Evolutionary conservation across 2,113 vertebrate species (phyloP).

Genomic region (Xiphorhynchus elegans): DNA sequence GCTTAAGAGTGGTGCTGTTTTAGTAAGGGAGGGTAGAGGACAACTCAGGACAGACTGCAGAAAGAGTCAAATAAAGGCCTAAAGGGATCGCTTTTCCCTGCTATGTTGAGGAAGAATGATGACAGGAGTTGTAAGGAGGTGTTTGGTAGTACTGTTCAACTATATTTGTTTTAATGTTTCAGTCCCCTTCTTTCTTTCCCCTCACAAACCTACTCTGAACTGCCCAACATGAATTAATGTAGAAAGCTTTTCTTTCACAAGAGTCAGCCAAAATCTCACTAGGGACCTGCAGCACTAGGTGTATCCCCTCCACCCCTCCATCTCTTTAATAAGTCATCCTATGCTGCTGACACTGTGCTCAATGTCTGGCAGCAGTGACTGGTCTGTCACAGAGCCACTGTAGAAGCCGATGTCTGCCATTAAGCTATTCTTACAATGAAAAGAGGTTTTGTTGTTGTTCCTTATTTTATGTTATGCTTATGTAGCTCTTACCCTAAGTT

Average conservation of each 20-base stretch:
- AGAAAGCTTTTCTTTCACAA: background rate
- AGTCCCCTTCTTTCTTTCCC: background rate
- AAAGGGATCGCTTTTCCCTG: background rate
- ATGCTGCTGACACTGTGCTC: background rate
- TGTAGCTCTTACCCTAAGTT: background rate
- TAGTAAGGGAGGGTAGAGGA: background rate
- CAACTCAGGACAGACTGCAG: background rate
- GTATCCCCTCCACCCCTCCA: background rate
- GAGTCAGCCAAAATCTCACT: background rate
- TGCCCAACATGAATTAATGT: background rate
- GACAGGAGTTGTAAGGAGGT: background rate
- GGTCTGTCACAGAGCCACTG: background rate
- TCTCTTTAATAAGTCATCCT: background rate
- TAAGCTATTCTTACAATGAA: background rate
- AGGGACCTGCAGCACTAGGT: background rate
- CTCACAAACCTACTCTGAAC: background rate
- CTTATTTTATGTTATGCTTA: background rate
- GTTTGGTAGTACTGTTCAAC: background rate
- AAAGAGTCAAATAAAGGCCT: background rate
- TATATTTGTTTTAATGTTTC: background rate
- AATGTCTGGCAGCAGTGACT: background rate
- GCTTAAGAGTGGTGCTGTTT: background rate
- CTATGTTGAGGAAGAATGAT: background rate
- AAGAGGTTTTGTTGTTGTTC: background rate
- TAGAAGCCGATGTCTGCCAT: background rate